phyloP scores from a whole-genome alignment of 2,113 vertebrate genomes.

The Mesoclemmys tuberculata region DNA sequence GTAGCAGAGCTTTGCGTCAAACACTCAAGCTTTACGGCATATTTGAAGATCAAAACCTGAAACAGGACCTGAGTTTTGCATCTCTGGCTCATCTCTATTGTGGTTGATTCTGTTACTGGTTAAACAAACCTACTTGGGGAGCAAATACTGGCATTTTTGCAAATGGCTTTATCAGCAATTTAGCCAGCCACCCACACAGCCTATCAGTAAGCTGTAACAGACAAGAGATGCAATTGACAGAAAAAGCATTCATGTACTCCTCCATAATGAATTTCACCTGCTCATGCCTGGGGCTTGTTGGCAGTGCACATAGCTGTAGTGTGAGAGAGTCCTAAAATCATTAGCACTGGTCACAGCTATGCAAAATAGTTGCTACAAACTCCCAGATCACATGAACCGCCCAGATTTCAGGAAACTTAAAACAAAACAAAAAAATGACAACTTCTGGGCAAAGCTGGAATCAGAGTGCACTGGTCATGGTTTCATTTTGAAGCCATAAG shows the following conservation, averaged over 20 bases:
- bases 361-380: background rate
- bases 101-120: background rate
- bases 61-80: background rate
- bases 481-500: constrained; percentile 16
- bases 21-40: background rate
- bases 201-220: background rate
- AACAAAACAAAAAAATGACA: background rate
- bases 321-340: background rate
- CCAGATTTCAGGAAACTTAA: background rate
- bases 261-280: background rate
- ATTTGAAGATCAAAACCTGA: background rate
- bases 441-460: background rate
- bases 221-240: background rate
- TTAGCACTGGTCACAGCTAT: background rate
- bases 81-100: background rate
- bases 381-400: background rate
- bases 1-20: background rate
- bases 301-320: background rate
- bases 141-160: background rate
- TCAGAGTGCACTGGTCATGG: background rate
- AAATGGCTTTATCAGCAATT: background rate
- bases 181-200: background rate
- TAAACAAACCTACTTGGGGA: constrained; percentile 9
- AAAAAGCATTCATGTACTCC: background rate
- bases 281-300: background rate